phyloP scores from a whole-genome alignment of 2,113 vertebrate species.

The Brevimyrus niger region DNA sequence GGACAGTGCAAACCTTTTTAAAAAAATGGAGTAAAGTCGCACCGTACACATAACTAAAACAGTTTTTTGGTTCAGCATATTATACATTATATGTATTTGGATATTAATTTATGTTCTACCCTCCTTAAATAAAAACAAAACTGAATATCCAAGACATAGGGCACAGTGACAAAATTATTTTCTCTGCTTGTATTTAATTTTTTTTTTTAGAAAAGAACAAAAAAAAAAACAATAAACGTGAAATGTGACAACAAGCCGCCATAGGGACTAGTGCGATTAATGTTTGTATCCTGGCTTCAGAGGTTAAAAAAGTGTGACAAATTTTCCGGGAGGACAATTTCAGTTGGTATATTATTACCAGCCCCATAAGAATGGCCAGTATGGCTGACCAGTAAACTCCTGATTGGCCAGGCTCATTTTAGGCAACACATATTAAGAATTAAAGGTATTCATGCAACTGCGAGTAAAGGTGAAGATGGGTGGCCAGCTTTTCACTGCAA shows the following conservation, averaged over 20 bases:
- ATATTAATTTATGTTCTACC: not conserved
- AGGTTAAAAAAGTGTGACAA: not conserved
- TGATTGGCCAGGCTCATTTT: not conserved
- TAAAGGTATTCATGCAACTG: not conserved
- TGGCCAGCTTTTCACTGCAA: not conserved
- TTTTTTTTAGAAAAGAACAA: not conserved
- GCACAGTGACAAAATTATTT: not conserved
- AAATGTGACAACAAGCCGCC: not conserved
- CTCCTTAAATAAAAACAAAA: not conserved
- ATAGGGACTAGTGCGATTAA: not conserved
- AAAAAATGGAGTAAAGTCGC: not conserved
- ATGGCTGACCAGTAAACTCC: not conserved
- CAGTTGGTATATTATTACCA: not conserved
- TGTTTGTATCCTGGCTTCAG: not conserved
- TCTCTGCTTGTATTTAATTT: not conserved
- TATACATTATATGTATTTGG: not conserved
- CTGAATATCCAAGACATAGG: not conserved
- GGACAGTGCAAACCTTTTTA: not conserved
- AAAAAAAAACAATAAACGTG: too few relatives aligned
- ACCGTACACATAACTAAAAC: not conserved
- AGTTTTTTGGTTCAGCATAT: too few relatives aligned
- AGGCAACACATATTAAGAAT: not conserved
- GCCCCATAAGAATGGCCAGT: not conserved
- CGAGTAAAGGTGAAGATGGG: not conserved
- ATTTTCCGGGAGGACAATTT: not conserved